Evolutionary conservation across 2,888 invertebrate genomes (phyloP), one percentile per base, ranked within the genome.

Genomic region (Lumbricus terrestris): DNA sequence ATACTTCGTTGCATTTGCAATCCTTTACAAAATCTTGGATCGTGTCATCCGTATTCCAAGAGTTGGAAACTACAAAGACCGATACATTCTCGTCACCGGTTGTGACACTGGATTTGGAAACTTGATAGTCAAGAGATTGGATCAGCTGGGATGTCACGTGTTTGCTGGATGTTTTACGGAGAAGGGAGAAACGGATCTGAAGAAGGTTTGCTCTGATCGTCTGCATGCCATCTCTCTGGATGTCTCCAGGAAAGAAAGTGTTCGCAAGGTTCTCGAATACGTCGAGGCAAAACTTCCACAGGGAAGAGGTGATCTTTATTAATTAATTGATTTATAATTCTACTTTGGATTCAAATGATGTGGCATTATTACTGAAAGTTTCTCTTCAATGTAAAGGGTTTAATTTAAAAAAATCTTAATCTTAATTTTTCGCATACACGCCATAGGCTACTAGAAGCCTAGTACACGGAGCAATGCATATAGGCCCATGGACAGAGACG

Each of bases 191-290:
- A 88, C 40, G 35, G n/a, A 42, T 13, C 23, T 90, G 38, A 88
- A 69, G 35, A 69, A 88, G 23, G 33, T 20, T 20, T 90, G 88
- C 37, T 90, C 90, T 37, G 35, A 37, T 15, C 40, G 54, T 35
- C 85, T 94, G 90, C 93, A 93, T 90, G 91, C 94, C 90, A 91
- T 95, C 89, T 93, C 94, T 91, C 92, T 95, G 89, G 94, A 94
- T 93, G 93, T 95, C 34, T 95, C 94, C 82, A 93, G 93, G 89
- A 91, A 92, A n/a, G 93, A 93, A 82, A 90, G 47, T 34, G 35
- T 90, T 47, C 88, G 37, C 16, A 38, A 88, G n/a, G 88, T 40
- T 16, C 35, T 37, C 37, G 88, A 35, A 16, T 88, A 29, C 42
- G 88, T 88, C 88, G 18, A 88, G n/a, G 42, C 1, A 29, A 88